Percentiles rank a stretch among this genome's conserved stretches.
phyloP scores from a whole-genome alignment of 1,140 invertebrate genomes.

The Hylyphantes graminicola region DNA sequence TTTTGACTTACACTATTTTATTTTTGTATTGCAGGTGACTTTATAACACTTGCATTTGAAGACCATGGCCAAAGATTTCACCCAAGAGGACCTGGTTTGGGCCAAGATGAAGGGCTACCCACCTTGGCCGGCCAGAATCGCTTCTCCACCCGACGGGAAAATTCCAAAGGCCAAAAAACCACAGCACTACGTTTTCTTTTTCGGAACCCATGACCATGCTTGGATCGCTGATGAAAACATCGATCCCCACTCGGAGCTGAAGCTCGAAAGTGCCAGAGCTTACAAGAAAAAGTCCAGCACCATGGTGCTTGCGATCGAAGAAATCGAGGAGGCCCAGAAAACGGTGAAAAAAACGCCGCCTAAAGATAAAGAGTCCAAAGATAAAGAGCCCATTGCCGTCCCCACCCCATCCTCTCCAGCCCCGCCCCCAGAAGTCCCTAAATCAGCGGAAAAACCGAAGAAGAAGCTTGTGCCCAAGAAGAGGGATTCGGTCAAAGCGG shows the following conservation, averaged over 20 bases:
- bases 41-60: background rate
- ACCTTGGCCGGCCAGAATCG: conserved; percentile 66
- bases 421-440: too few relatives aligned
- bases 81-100: conserved; percentile 65
- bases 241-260: conserved; percentile 79
- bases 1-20: too few relatives aligned
- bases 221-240: conserved; percentile 75
- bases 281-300: too few relatives aligned
- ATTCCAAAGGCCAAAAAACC: background rate
- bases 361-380: background rate
- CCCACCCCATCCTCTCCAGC: too few relatives aligned
- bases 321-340: too few relatives aligned
- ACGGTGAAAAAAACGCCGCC: background rate
- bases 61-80: conserved; percentile 38
- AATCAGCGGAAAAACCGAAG: background rate
- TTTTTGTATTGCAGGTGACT: too few relatives aligned
- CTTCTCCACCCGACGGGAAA: conserved; percentile 65
- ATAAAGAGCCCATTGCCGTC: background rate
- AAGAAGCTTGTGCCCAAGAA: background rate
- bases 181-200: conserved; percentile 90
- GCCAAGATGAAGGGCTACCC: conserved; percentile 68
- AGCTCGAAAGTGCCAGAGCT: too few relatives aligned
- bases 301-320: too few relatives aligned
- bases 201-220: conserved; percentile 88
- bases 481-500: background rate